Conservation (phyloP, 2,797 vertebrate genomes). For the Taenioides sp. region DNA sequence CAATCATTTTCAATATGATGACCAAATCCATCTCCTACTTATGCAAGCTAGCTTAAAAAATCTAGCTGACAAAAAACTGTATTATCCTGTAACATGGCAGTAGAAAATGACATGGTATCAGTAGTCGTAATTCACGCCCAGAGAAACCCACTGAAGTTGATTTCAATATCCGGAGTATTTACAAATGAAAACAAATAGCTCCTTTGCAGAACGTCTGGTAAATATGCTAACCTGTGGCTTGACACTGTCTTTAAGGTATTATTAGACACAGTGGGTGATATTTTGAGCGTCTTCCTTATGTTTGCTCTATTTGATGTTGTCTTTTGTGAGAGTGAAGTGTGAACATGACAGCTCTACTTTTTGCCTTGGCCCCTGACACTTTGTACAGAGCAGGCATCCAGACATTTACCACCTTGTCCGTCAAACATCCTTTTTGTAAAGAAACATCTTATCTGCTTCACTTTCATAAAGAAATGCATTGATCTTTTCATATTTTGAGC, state of each 20-base stretch:
- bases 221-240: neutral
- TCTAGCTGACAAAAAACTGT: no score
- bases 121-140: neutral
- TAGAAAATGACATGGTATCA: no score
- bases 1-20: no score
- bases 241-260: constrained; percentile 6
- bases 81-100: no score
- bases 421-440: constrained; percentile 17
- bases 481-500: constrained; percentile 36
- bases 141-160: neutral
- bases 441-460: constrained; percentile 25
- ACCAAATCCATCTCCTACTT: no score
- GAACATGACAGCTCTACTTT: constrained; percentile 38
- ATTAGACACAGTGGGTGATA: constrained; percentile 27
- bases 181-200: neutral
- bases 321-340: constrained; percentile 25
- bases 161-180: neutral
- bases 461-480: constrained; percentile 39
- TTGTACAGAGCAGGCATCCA: constrained; percentile 25
- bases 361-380: constrained; percentile 26
- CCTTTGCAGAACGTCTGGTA: neutral
- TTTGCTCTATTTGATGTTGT: constrained; percentile 36
- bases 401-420: constrained; percentile 33
- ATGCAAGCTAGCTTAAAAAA: no score
- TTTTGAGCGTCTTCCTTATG: constrained; percentile 30